phyloP scores from a whole-genome alignment of 37 sponge, comb jelly and placozoan species.

The Bolinopsis microptera region DNA sequence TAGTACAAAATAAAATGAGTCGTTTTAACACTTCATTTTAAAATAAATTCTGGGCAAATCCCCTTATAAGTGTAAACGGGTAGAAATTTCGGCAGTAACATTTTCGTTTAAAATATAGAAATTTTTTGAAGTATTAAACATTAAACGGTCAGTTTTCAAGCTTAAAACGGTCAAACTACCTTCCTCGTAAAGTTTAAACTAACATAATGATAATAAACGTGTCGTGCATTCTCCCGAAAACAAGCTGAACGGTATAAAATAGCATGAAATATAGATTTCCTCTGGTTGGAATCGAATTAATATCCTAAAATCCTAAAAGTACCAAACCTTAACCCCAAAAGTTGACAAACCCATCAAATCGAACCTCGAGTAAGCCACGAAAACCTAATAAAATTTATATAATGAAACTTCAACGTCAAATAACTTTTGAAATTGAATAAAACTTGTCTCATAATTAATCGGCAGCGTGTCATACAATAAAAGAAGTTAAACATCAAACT shows the following conservation, averaged over 20 bases:
- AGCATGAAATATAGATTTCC: background rate
- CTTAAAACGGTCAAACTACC: background rate
- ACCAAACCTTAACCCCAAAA: background rate
- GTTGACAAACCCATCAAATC: background rate
- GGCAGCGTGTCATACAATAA: background rate
- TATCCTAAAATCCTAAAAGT: background rate
- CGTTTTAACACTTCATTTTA: conserved; percentile 13
- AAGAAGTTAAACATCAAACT: background rate
- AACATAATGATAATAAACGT: background rate
- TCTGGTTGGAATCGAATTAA: background rate
- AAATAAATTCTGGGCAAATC: background rate
- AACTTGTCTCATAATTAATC: background rate
- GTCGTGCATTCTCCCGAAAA: background rate
- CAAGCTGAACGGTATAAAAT: background rate
- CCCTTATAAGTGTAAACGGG: background rate
- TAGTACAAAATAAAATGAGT: conserved; percentile 43
- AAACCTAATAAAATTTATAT: background rate
- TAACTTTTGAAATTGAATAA: background rate
- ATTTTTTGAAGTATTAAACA: background rate
- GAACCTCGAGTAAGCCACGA: background rate
- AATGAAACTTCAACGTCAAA: background rate
- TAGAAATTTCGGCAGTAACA: background rate
- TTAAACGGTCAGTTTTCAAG: background rate
- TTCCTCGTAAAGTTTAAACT: background rate
- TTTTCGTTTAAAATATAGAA: background rate